Evolutionary conservation across 2,797 vertebrate species (phyloP), one percentile per base, ranked within the genome.

Genomic region (Zenarchopterus dispar): DNA sequence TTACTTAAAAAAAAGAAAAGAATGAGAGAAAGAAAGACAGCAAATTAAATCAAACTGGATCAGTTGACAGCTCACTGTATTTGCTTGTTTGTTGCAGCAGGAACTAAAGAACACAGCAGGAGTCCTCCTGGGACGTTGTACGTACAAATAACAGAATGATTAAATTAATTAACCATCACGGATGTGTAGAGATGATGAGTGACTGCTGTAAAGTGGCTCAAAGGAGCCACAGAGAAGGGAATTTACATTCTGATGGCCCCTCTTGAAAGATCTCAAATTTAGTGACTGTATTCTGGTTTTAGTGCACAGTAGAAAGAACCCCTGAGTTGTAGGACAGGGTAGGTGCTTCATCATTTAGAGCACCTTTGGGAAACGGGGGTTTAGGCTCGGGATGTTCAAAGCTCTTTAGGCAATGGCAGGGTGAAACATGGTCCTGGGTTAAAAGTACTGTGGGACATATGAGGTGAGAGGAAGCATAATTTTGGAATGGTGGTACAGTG

Each of bases 291-390:
- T 76, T 77, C 64, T 67, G 56, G 62, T 84, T 74, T 90, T 91
- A 90, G 91, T 93, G 90, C 93, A 94, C 93, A 91, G 82, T 92
- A 94, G 90, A 94, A 95, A 94, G 92, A 92, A 95, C 94, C 85
- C 91, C 95, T 96, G 97, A 98, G 96, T 95, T 95, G 90, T 91
- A 88, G 90, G 87, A 87, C 83, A 92, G 82, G 87, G 78, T 81
- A 3, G 59, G 77, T 75, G 84, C 78, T 54, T 56, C 31, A 44
- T 60, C 36, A 70, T 61, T 63, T 39, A 18, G 36, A 71, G 72
- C 84, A 86, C 77, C 78, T 15, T 46, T 46, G 10, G 19, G 45
- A 56, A 21, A 10, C 19, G 44, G 42, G 41, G 31, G 26, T 41
- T 39, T 18, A 1, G 63, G 62, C 70, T 22, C 28, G 56, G 53